Conservation (phyloP, 1,140 invertebrate genomes). For the Paraescarpia echinospica region DNA sequence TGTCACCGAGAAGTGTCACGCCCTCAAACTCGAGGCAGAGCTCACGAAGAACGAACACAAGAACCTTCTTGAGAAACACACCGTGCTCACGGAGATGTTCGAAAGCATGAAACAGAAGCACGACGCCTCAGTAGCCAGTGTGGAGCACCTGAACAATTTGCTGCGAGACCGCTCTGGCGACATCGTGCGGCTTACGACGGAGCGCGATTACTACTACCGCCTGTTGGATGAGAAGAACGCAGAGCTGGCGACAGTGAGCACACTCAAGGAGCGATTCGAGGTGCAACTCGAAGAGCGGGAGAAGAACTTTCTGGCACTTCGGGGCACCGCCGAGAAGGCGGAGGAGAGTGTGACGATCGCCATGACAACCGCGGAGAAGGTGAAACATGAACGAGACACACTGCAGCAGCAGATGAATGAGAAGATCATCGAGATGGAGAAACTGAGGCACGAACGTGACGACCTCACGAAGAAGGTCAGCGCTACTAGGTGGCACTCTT, state of each 20-base stretch:
- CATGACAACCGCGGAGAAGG: conserved; percentile 29
- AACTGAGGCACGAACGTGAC: conserved; percentile 40
- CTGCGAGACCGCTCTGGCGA: conserved; percentile 43
- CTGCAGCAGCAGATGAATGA: conserved; percentile 39
- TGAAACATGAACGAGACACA: conserved; percentile 47
- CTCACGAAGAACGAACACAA: not conserved
- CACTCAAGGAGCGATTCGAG: conserved; percentile 40
- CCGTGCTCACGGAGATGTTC: not conserved
- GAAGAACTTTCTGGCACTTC: conserved; percentile 41
- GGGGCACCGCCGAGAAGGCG: conserved; percentile 41
- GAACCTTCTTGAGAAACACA: not conserved
- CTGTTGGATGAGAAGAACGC: conserved; percentile 42
- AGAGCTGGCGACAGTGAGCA: conserved; percentile 40
- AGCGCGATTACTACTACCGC: conserved; percentile 45
- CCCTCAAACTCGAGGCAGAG: not conserved
- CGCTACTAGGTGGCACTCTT: conserved; percentile 18
- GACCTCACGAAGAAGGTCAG: conserved; percentile 47
- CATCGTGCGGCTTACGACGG: conserved; percentile 41
- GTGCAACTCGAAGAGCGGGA: conserved; percentile 51
- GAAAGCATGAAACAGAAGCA: not conserved
- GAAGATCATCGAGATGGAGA: conserved; percentile 42
- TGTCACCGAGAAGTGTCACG: conserved; percentile 9
- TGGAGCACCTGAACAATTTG: conserved; percentile 35
- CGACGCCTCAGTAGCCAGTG: not conserved
- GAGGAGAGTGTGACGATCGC: not conserved